Conservation (phyloP, 2,797 vertebrate species). For the Caiman crocodilus region DNA sequence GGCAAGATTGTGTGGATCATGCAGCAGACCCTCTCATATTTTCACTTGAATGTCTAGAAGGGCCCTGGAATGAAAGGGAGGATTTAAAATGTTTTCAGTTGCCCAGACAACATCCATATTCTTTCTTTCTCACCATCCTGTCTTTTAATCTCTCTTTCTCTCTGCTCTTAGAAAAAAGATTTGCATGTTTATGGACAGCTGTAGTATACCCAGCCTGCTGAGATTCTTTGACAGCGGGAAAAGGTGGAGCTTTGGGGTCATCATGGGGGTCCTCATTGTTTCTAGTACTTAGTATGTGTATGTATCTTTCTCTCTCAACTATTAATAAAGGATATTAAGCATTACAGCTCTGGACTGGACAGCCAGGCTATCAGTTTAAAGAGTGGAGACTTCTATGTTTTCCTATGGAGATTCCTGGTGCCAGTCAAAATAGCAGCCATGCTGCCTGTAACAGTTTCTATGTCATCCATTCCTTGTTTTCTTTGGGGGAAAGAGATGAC, state of each 20-base stretch:
- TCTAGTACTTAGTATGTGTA: neutral
- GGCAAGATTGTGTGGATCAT: too few species aligned
- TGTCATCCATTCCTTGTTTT: neutral
- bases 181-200: neutral
- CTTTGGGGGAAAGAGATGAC: neutral
- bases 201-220: neutral
- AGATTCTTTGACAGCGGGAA: neutral
- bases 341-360: neutral
- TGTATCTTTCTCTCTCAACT: neutral
- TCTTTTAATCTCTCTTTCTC: too few species aligned
- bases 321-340: neutral
- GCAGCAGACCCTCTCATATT: too few species aligned
- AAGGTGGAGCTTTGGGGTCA: neutral
- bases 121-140: neutral
- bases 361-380: neutral
- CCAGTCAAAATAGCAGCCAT: neutral
- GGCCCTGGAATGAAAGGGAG: neutral
- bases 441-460: neutral
- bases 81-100: neutral
- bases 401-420: neutral
- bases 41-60: too few species aligned
- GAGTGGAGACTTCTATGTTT: neutral
- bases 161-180: neutral
- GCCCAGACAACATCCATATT: neutral
- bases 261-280: neutral